Evolutionary conservation across 2,888 invertebrate species (phyloP).

Genomic region (Yponomeuta sedellus): DNA sequence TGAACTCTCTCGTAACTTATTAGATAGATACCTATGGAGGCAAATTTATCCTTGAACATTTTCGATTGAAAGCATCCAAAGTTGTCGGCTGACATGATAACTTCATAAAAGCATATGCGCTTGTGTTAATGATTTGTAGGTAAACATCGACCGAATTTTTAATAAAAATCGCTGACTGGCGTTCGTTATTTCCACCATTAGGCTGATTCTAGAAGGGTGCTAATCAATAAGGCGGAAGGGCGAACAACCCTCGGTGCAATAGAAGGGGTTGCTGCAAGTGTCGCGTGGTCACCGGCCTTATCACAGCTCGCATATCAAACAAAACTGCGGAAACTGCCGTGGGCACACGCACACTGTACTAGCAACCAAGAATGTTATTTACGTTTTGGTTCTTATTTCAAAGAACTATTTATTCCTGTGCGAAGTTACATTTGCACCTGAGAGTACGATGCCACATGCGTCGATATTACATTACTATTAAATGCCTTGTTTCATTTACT

Average conservation of each 20-base stretch:
- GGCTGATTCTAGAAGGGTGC: slow-evolving; percentile 52
- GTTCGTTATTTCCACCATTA: slow-evolving; percentile 48
- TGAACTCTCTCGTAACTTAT: slow-evolving; percentile 21
- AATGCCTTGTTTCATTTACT: slow-evolving; percentile 1
- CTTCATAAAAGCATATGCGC: neutral
- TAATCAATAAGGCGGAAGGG: slow-evolving; percentile 74
- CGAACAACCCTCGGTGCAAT: slow-evolving; percentile 58
- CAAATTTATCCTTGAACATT: neutral
- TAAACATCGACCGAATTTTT: slow-evolving; percentile 20
- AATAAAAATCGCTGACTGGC: slow-evolving; percentile 24
- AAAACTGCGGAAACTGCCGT: slow-evolving; percentile 49
- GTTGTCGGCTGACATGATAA: neutral
- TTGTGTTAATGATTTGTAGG: slow-evolving; percentile 25
- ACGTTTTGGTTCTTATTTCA: neutral
- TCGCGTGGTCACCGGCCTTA: slow-evolving; percentile 65
- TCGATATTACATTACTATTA: slow-evolving; percentile 8
- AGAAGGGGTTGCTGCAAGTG: slow-evolving; percentile 67
- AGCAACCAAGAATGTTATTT: neutral
- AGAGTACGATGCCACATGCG: neutral
- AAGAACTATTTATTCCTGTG: neutral
- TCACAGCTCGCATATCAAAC: slow-evolving; percentile 70
- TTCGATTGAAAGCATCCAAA: neutral
- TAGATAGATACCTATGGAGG: neutral
- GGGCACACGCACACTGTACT: slow-evolving; percentile 11
- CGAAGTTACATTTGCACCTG: neutral